These are phyloP conservation scores for Cenopis cana DNA, from an alignment of 2,888 invertebrate species.

Conservation along the genomic window DNA sequence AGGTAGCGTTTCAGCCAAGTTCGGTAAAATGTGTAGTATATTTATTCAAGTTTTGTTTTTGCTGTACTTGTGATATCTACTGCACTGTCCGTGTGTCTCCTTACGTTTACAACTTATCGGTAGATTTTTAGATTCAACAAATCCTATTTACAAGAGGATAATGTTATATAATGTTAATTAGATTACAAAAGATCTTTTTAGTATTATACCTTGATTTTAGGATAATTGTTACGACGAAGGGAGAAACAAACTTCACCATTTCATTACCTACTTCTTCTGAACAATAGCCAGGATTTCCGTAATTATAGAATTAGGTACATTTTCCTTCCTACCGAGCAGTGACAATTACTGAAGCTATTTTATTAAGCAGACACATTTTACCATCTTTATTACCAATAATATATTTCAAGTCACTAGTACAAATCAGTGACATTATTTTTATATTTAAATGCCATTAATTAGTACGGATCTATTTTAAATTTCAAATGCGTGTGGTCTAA, in stretches of 20 bases:
- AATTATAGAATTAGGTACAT: conserved; percentile 12
- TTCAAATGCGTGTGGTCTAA: conserved; percentile 46
- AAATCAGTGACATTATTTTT: conserved; percentile 14
- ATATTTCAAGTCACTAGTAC: not conserved
- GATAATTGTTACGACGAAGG: not conserved
- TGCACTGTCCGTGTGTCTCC: not conserved
- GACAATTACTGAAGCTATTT: not conserved
- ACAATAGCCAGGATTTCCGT: not conserved
- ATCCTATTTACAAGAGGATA: not conserved
- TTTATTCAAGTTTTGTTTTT: not conserved
- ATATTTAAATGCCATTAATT: conserved; percentile 21
- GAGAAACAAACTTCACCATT: not conserved
- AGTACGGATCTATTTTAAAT: conserved; percentile 35
- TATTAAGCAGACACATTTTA: not conserved
- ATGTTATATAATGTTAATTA: not conserved
- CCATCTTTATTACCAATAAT: not conserved
- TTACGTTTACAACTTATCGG: too few species aligned
- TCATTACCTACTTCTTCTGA: not conserved
- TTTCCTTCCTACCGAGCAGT: not conserved
- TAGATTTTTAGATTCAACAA: not conserved
- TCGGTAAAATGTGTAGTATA: not conserved
- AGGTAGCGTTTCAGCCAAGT: not conserved
- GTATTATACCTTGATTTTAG: conserved; percentile 1
- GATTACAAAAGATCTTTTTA: not conserved
- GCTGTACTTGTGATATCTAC: not conserved